Conservation (phyloP, 2,888 invertebrate species). For the Cosmopolites sordidus region DNA sequence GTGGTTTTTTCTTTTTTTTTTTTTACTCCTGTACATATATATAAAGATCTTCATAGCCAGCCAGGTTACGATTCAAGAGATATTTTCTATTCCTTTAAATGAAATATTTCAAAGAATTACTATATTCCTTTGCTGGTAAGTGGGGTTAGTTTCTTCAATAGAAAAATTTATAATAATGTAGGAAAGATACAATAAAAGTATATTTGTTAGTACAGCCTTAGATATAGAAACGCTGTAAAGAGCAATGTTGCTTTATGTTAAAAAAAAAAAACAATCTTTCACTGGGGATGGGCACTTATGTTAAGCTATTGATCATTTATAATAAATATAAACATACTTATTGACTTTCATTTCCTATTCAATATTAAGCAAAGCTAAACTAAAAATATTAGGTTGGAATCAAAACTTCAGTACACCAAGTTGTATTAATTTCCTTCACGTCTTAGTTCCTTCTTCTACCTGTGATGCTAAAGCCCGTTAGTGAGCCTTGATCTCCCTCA, state of each 20-base stretch:
- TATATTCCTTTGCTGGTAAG: neutral
- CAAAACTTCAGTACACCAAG: no score
- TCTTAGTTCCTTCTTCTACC: no score
- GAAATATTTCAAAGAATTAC: neutral
- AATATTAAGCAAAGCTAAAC: no score
- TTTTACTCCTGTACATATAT: slow-evolving; percentile 1
- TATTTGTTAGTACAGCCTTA: slow-evolving; percentile 47
- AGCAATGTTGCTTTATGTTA: slow-evolving; percentile 48
- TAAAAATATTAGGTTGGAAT: no score
- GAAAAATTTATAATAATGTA: slow-evolving; percentile 24
- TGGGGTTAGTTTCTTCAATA: slow-evolving; percentile 22
- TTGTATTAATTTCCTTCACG: no score
- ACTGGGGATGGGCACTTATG: slow-evolving; percentile 51
- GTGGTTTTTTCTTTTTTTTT: slow-evolving; percentile 1
- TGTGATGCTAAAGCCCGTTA: no score
- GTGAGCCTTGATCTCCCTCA: no score
- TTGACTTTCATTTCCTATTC: neutral
- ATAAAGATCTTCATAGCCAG: slow-evolving; percentile 1
- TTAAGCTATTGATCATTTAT: slow-evolving; percentile 50
- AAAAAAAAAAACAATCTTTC: slow-evolving; percentile 46
- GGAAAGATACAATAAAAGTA: slow-evolving; percentile 32
- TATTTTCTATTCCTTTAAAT: neutral
- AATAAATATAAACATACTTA: slow-evolving; percentile 58
- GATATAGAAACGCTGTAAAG: slow-evolving; percentile 47
- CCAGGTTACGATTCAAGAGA: no score